These are phyloP conservation scores for Drosophila miranda DNA, from an alignment of 1,140 invertebrate species.

Conservation along the genomic window DNA sequence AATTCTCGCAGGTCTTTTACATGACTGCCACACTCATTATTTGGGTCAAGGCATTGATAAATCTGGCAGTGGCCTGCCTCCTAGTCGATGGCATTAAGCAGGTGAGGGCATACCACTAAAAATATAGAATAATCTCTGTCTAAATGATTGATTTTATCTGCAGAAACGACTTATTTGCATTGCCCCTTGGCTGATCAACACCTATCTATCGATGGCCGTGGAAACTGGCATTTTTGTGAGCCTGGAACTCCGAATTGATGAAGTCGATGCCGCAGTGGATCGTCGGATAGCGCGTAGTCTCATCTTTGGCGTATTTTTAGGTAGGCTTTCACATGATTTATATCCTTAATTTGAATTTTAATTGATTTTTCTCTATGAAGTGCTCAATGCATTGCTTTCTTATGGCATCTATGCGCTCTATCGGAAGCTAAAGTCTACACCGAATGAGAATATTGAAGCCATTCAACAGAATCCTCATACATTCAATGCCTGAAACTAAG, in stretches of 20 bases:
- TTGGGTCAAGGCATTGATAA: conserved; percentile 77
- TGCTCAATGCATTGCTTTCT: conserved; percentile 65
- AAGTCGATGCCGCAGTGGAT: conserved; percentile 74
- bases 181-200: conserved; percentile 77
- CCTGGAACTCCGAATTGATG: conserved; percentile 75
- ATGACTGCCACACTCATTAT: conserved; percentile 74
- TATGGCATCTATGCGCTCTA: conserved; percentile 74
- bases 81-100: conserved; percentile 79
- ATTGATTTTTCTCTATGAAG: conserved; percentile 22
- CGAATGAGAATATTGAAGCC: conserved; percentile 61
- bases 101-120: conserved; percentile 30
- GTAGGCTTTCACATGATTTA: conserved; percentile 23
- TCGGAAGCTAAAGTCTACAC: conserved; percentile 60
- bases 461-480: conserved; percentile 35
- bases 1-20: conserved; percentile 77
- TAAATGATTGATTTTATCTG: neutral
- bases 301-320: conserved; percentile 72
- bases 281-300: conserved; percentile 71
- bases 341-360: neutral
- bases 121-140: neutral
- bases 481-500: conserved; percentile 16
- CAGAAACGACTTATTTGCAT: conserved; percentile 78
- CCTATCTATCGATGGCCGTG: conserved; percentile 62
- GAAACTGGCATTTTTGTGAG: conserved; percentile 71
- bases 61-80: conserved; percentile 71